Base-by-base conservation (phyloP, 2,113 vertebrate genomes). In the Pavo muticus region DNA sequence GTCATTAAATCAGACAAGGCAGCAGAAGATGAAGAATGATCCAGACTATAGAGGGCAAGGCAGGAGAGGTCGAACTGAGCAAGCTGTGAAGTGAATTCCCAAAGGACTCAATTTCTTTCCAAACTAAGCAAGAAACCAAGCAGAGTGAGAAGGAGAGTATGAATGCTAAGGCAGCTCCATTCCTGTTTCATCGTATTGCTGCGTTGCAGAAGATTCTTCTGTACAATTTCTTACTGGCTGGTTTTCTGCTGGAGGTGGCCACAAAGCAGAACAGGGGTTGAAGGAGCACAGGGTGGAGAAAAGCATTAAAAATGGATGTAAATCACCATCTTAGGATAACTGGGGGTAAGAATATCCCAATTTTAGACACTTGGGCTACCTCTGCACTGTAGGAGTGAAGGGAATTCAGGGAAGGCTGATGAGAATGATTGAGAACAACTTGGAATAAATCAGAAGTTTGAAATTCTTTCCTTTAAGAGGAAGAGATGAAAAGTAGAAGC, bases 381-480 rank as follows among this genome's bases (percentile, higher is more conserved):
- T 85, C 44, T 70, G 3, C 20, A 11, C 21, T 61, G 47, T 39
- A 80, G 35, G 47, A 93, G n/a, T 74, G 81, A 92, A 91, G 57
- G 5, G 16, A 85, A 83, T 81, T 91, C 47, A 75, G 65, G 71
- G 44, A 69, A 84, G 60, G 67, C 4, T 27, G 61, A 37, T 74
- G n/a, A 78, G 50, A 45, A 59, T 74, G 57, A 42, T 59, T 48
- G 87, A 84, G 47, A 91, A 67, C 24, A 69, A 52, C 65, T 18
- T 91, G 52, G 56, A 81, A 81, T 57, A 77, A 91, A 90, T 37
- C 15, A 68, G 50, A 90, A 95, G 32, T 77, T 84, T 75, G 75
- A 69, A 61, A 77, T 93, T 80, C 45, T 85, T 79, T 89, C 63
- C 84, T 87, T 88, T 44, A 69, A 88, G 64, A 29, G 30, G 23